Evolutionary conservation across 92 coral and sea anemone species (phyloP).

Genomic region (Scolanthus callimorphus): DNA sequence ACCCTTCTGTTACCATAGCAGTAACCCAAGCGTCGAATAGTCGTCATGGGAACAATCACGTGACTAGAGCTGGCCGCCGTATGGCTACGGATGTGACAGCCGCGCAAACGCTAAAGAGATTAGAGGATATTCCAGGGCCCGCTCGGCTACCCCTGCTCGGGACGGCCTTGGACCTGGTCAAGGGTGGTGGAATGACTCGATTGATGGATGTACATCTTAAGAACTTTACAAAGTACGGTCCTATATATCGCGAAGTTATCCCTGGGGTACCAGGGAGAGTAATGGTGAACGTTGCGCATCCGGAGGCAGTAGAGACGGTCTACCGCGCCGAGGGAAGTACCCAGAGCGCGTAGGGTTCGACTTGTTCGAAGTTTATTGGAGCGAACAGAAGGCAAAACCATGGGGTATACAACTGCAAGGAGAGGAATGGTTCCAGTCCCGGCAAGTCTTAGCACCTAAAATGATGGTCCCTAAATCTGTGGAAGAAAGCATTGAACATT

Average conservation of each 20-base stretch:
- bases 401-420: too few relatives aligned
- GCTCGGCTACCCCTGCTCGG: constrained; percentile 19
- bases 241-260: constrained; percentile 26
- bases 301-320: constrained; percentile 23
- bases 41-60: not conserved
- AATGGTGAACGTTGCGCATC: constrained; percentile 26
- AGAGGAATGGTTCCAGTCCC: constrained; percentile 31
- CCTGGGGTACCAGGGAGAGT: constrained; percentile 17
- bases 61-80: not conserved
- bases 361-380: constrained; percentile 17
- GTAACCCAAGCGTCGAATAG: not conserved
- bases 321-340: constrained; percentile 14
- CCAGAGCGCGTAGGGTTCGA: constrained; percentile 24
- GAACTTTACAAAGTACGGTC: constrained; percentile 16
- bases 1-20: too few relatives aligned
- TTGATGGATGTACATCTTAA: not conserved
- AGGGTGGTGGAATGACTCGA: constrained; percentile 11
- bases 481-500: constrained; percentile 38
- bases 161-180: constrained; percentile 17
- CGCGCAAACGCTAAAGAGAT: constrained; percentile 2
- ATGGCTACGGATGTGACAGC: not conserved
- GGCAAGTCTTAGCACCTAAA: constrained; percentile 40
- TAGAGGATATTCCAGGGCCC: constrained; percentile 26
- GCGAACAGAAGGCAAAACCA: constrained; percentile 6
- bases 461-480: constrained; percentile 45